Conservation (phyloP, 2,113 vertebrate species). For the Ceratotherium simum region DNA sequence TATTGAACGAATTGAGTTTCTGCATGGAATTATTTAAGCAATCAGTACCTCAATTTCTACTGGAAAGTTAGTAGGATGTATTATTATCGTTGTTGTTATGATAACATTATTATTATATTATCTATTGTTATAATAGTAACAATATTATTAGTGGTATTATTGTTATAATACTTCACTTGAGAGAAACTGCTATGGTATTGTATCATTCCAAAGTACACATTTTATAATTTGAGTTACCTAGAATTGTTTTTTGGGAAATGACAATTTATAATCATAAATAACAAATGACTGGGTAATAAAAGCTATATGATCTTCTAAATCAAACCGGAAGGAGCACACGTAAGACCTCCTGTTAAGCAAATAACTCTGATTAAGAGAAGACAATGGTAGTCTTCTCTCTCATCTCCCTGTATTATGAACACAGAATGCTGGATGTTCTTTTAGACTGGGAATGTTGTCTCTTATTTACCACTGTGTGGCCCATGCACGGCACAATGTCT, state of each 20-base stretch:
- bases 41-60: neutral
- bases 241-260: neutral
- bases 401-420: neutral
- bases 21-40: neutral
- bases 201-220: neutral
- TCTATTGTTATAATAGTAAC: too few species aligned
- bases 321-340: neutral
- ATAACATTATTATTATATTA: neutral
- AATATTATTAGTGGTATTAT: too few species aligned
- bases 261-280: neutral
- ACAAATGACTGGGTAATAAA: neutral
- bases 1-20: neutral
- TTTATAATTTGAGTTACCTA: slow-evolving; percentile 7
- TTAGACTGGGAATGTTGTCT: neutral
- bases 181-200: neutral
- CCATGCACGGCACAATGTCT: neutral
- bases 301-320: neutral
- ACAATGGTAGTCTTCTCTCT: neutral
- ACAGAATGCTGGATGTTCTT: neutral
- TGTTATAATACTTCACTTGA: neutral
- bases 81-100: neutral
- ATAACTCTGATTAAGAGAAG: neutral
- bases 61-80: neutral
- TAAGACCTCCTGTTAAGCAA: neutral
- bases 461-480: neutral